A percentile compares a stretch with the other conserved stretches of the same genome.
Evolutionary conservation across 2,797 vertebrate species (phyloP).

Genomic region (Philypnodon macrostomus): DNA sequence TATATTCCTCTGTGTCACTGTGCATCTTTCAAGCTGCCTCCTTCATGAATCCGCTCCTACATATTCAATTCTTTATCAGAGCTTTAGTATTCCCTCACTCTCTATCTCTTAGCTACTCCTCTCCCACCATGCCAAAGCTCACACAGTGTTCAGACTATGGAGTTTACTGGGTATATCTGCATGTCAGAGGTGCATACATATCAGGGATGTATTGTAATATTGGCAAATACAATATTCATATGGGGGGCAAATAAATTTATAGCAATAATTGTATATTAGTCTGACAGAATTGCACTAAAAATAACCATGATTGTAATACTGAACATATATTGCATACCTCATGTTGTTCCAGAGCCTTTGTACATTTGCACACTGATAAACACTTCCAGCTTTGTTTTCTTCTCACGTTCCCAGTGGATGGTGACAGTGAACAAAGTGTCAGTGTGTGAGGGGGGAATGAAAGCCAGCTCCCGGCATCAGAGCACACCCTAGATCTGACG

Average conservation of each 20-base stretch:
- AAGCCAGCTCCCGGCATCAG: conserved; percentile 56
- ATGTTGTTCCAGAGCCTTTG: no score
- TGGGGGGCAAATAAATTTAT: no score
- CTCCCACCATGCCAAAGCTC: conserved; percentile 47
- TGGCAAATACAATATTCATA: no score
- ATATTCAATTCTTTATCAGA: conserved; percentile 60
- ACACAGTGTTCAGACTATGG: conserved; percentile 46
- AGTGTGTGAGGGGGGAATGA: conserved; percentile 61
- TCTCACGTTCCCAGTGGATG: conserved; percentile 70
- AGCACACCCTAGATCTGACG: conserved; percentile 63
- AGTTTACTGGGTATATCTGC: conserved; percentile 33
- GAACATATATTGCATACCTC: no score
- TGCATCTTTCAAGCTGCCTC: conserved; percentile 53
- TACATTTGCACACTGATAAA: conserved; percentile 44
- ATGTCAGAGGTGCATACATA: conserved; percentile 31
- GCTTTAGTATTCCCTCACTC: conserved; percentile 42
- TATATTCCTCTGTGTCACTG: conserved; percentile 43
- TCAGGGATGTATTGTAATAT: no score
- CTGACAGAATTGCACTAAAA: no score
- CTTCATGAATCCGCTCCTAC: conserved; percentile 49
- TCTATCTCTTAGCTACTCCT: conserved; percentile 28
- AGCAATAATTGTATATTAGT: no score
- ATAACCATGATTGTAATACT: no score
- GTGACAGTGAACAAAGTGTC: conserved; percentile 67
- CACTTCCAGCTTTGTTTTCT: conserved; percentile 72